These are phyloP conservation scores for Lordiphosa fenestrarum DNA, from an alignment of 2,888 invertebrate genomes.

Conservation along the genomic window DNA sequence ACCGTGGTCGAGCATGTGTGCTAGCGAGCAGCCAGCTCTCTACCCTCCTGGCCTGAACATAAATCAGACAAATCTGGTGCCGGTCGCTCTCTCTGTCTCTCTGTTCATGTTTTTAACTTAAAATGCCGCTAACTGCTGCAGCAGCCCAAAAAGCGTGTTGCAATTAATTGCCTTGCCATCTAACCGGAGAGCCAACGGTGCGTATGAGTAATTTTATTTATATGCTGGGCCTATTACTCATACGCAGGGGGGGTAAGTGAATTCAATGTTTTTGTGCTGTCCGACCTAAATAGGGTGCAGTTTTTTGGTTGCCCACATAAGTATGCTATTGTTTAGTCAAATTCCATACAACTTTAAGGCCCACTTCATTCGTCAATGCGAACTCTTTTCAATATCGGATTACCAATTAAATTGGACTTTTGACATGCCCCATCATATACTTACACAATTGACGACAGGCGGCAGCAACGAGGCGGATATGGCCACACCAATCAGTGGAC, in stretches of 20 bases:
- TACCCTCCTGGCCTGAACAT: conserved; percentile 33
- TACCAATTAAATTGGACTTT: conserved; percentile 39
- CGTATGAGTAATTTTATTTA: conserved; percentile 59
- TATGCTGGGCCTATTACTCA: conserved; percentile 32
- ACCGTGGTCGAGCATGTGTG: conserved; percentile 61
- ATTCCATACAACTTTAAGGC: no score
- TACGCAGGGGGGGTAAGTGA: conserved; percentile 2
- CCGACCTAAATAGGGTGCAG: background rate
- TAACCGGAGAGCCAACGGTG: conserved; percentile 22
- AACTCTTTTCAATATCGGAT: conserved; percentile 14
- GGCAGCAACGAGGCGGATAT: conserved; percentile 92
- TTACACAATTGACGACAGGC: conserved; percentile 92
- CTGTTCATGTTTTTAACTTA: conserved; percentile 28
- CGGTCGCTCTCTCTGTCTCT: conserved; percentile 41
- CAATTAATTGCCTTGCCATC: conserved; percentile 57
- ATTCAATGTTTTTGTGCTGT: background rate
- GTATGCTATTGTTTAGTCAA: no score
- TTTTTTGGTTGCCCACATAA: conserved; percentile 10
- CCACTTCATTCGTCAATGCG: no score
- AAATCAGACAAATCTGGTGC: conserved; percentile 52
- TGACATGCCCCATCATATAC: conserved; percentile 66
- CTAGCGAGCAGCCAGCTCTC: conserved; percentile 7
- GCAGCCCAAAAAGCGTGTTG: conserved; percentile 31
- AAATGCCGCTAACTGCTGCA: conserved; percentile 53
- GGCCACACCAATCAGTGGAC: conserved; percentile 93